Base-by-base conservation (phyloP, 2,113 vertebrate genomes). In the Furnarius figulus region DNA sequence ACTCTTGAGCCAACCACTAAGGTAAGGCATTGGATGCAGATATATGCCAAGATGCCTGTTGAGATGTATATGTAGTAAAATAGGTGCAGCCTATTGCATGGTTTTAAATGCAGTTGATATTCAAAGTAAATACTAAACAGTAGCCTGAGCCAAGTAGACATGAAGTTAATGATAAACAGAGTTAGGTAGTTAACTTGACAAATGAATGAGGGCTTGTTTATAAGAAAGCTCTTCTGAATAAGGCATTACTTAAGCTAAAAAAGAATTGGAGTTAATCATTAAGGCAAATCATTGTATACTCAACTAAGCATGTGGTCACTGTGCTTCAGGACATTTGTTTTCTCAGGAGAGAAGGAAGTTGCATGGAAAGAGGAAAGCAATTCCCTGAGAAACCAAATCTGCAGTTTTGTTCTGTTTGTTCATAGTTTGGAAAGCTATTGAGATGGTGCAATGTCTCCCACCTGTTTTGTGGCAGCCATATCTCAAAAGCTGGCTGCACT, bases 121-220 rank as follows among this genome's bases (percentile, higher is more conserved):
- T 56, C 42, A 65, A 35, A 71, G 75, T 16, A 74, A 87, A 75
- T 75, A 40, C 22, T 44, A 55, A 90, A 50, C 21, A 35, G 65
- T 83, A 76, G 33, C 61, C 35, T 37, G 19, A 70, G 66, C 37
- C 27, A 63, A 40, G 52, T 66, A 73, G 87, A 55, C 24, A 14
- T 87, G 44, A 76, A 76, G 74, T 70, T 95, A 95, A 91, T 96
- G 62, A 87, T 76, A 53, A 53, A 49, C 19, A 58, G n/a, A 27
- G 30, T 23, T 39, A 35, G 49, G 37, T 27, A 62, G 55, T 52
- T 78, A 89, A 19, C 5, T 2, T 50, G 55, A 56, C 40, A 52
- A 77, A 55, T 76, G 70, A 93, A 67, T 28, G 71, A 71, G 22
- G 37, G 55, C 58, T 46, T 33, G 12, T 58, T 62, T 67, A 42